Evolutionary conservation across 37 sponge, comb jelly and placozoan species (phyloP).

Genomic region (Halisarca cf. caerulea): DNA sequence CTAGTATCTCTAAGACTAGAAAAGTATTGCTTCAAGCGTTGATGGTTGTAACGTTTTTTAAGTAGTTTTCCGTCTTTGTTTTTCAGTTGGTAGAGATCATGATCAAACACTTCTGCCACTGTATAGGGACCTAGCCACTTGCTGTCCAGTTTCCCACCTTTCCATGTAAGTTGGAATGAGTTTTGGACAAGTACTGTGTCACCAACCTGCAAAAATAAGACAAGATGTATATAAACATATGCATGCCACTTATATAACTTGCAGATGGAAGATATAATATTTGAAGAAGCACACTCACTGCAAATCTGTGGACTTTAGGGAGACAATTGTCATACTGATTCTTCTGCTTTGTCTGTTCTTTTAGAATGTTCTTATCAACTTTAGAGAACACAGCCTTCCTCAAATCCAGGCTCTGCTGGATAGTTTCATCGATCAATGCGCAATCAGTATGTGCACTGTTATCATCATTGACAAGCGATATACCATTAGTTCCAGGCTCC

Average conservation of each 20-base stretch:
- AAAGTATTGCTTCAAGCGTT: no score
- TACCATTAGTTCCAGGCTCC: background rate
- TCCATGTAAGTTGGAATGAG: conserved; percentile 22
- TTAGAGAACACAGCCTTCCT: background rate
- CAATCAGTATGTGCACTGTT: background rate
- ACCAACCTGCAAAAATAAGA: background rate
- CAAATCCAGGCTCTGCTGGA: conserved; percentile 1
- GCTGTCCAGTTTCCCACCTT: conserved; percentile 45
- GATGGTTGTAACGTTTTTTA: no score
- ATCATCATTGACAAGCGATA: background rate
- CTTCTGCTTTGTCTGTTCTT: conserved; percentile 30
- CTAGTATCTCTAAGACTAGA: no score
- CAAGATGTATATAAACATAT: no score
- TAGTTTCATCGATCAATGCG: background rate
- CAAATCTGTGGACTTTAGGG: background rate
- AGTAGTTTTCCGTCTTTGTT: no score
- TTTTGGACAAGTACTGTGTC: conserved; percentile 41
- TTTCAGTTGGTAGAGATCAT: background rate
- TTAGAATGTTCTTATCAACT: conserved; percentile 24
- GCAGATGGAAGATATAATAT: background rate
- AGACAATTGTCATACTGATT: conserved; percentile 18
- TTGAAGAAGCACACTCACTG: background rate
- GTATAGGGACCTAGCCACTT: conserved; percentile 49
- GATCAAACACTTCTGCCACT: conserved; percentile 5
- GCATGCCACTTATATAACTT: no score